Evolutionary conservation across 2,113 vertebrate genomes (phyloP).

Genomic region (Macrotus californicus): DNA sequence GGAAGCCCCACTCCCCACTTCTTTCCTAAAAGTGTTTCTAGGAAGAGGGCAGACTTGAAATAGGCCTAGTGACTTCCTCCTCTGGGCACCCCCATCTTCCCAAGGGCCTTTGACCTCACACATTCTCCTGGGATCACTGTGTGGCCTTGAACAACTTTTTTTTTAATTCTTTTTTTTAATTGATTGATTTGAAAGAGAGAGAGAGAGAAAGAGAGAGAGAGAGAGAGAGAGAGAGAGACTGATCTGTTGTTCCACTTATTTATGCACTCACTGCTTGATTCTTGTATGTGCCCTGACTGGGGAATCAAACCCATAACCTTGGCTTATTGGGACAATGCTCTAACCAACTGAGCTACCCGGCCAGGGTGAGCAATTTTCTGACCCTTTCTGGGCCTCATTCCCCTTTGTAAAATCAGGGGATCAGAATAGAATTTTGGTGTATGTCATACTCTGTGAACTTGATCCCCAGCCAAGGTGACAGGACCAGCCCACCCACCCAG

Average conservation of each 20-base stretch:
- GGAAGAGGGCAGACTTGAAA: background rate
- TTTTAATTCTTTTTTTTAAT: too few relatives aligned
- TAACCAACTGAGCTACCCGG: too few relatives aligned
- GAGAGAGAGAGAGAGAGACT: too few relatives aligned
- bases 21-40: background rate
- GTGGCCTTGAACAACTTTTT: background rate
- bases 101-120: background rate
- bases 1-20: background rate
- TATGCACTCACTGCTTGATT: too few relatives aligned
- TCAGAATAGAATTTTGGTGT: background rate
- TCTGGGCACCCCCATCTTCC: background rate
- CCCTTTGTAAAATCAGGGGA: background rate
- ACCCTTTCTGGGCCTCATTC: background rate
- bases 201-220: too few relatives aligned
- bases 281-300: too few relatives aligned
- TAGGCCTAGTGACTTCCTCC: background rate
- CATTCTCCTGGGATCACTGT: background rate
- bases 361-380: background rate
- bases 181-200: too few relatives aligned
- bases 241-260: too few relatives aligned
- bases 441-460: background rate
- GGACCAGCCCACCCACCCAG: background rate
- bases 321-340: too few relatives aligned
- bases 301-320: too few relatives aligned
- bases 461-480: background rate